Evolutionary conservation across 2,797 vertebrate species (phyloP).

Genomic region (Crenichthys baileyi): DNA sequence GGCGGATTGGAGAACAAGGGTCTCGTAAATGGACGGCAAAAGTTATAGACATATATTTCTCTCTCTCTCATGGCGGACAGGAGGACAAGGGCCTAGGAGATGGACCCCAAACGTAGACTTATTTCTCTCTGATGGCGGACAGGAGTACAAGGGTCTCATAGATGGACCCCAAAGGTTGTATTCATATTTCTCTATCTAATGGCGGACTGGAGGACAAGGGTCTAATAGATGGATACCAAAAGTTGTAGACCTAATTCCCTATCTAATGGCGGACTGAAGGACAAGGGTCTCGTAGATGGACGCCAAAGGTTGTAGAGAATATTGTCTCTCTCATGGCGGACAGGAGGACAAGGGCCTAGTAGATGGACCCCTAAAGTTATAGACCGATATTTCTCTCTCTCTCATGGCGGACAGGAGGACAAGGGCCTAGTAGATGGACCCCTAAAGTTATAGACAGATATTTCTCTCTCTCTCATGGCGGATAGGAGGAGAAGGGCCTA

Average conservation of each 20-base stretch:
- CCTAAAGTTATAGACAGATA: constrained; percentile 37
- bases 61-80: constrained; percentile 38
- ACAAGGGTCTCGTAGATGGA: constrained; percentile 35
- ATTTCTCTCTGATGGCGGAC: constrained; percentile 23
- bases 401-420: background rate
- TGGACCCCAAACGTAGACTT: constrained; percentile 45
- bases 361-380: constrained; percentile 19
- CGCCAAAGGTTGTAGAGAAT: constrained; percentile 38
- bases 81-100: constrained; percentile 29
- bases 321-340: constrained; percentile 29
- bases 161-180: constrained; percentile 24
- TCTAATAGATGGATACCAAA: constrained; percentile 35
- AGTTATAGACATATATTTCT: constrained; percentile 35
- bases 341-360: constrained; percentile 18
- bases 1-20: constrained; percentile 44
- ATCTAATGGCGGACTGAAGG: constrained; percentile 38
- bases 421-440: constrained; percentile 32
- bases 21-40: constrained; percentile 32
- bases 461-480: constrained; percentile 25
- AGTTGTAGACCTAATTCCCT: constrained; percentile 39
- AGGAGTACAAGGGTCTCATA: constrained; percentile 22
- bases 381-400: constrained; percentile 41
- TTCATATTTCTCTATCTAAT: constrained; percentile 32
- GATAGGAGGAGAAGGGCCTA: constrained; percentile 9
- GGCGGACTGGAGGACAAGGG: constrained; percentile 6